These are phyloP conservation scores for Drosophila cognata DNA, from an alignment of 2,888 invertebrate species.

Conservation along the genomic window DNA sequence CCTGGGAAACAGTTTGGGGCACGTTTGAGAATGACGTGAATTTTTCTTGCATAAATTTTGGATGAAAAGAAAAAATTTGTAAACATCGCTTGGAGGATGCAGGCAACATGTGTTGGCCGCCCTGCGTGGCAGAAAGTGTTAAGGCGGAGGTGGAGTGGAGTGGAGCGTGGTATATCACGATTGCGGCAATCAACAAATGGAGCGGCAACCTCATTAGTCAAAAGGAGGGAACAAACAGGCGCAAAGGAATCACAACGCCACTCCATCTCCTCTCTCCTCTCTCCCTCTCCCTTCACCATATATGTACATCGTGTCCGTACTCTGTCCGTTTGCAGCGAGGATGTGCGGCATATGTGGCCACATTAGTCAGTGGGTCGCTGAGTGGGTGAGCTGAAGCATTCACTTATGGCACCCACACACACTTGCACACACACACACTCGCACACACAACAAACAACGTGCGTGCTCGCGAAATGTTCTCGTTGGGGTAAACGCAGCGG, in stretches of 20 bases:
- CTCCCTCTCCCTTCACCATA: too few species aligned
- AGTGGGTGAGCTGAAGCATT: constrained; percentile 41
- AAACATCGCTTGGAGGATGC: constrained; percentile 41
- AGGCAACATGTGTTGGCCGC: constrained; percentile 49
- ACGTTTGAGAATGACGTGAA: constrained; percentile 49
- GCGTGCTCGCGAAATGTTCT: constrained; percentile 52
- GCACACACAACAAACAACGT: constrained; percentile 3
- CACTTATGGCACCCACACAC: constrained; percentile 25
- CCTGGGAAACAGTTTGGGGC: constrained; percentile 10
- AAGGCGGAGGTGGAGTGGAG: background rate
- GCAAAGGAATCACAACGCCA: constrained; percentile 36
- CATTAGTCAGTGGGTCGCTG: constrained; percentile 58
- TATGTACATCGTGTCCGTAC: background rate
- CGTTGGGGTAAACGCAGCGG: constrained; percentile 64
- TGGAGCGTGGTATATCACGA: constrained; percentile 51
- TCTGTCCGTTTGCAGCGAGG: constrained; percentile 29
- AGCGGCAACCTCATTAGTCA: constrained; percentile 72
- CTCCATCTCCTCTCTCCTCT: background rate
- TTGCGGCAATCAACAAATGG: constrained; percentile 71
- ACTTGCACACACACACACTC: constrained; percentile 13
- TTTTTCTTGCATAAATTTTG: constrained; percentile 57
- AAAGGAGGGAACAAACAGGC: constrained; percentile 45
- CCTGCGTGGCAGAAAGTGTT: constrained; percentile 10
- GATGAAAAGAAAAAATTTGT: constrained; percentile 34
- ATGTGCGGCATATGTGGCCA: constrained; percentile 62